Percentiles rank a stretch among this genome's conserved stretches.
Conservation (phyloP, 2,797 vertebrate species). For the Lagothrix lagotricha region DNA sequence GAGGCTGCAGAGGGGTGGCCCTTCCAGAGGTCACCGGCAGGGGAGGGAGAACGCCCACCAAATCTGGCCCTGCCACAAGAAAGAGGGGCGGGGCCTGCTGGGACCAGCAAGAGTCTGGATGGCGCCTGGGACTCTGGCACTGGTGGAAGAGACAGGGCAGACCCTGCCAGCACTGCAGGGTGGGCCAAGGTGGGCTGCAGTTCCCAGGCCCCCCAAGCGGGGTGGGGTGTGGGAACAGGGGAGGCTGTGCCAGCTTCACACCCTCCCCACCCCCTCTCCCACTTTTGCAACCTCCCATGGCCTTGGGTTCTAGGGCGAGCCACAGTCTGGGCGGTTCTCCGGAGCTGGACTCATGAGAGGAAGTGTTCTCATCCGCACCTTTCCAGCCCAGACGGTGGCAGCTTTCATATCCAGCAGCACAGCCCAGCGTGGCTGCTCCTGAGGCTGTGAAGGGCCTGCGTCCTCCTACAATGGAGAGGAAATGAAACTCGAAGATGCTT, state of each 20-base stretch:
- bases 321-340: rapidly evolving
- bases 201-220: rapidly evolving
- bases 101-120: not conserved
- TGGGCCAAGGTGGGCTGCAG: rapidly evolving
- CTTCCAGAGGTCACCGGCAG: not conserved
- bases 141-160: no score
- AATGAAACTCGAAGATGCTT: not conserved
- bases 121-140: no score
- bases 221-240: not conserved
- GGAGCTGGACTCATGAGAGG: not conserved
- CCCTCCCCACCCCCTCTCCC: not conserved
- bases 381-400: not conserved
- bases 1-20: rapidly evolving
- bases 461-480: not conserved
- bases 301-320: rapidly evolving
- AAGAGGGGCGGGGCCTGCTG: not conserved
- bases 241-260: rapidly evolving
- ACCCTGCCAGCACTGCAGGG: not conserved
- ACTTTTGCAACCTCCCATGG: not conserved
- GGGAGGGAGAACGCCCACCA: not conserved
- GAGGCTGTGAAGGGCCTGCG: rapidly evolving
- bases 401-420: not conserved
- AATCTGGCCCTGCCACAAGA: not conserved
- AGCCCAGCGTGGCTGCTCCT: rapidly evolving
- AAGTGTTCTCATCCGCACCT: not conserved